Evolutionary conservation across 2,113 vertebrate genomes (phyloP), one percentile per base, ranked within the genome.

Genomic region (Tichodroma muraria): DNA sequence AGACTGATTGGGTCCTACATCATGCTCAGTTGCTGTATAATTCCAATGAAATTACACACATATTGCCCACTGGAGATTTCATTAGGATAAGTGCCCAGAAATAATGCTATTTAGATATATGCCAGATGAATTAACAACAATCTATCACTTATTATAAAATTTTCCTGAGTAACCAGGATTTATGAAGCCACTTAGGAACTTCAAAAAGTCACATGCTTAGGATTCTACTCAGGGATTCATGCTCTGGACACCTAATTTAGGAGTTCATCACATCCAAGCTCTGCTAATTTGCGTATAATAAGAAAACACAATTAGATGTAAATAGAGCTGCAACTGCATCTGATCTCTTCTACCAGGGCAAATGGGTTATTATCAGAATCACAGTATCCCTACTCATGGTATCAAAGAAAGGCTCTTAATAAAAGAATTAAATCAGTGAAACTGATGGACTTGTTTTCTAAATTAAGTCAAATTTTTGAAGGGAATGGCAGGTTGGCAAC

Each of bases 381-480:
- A 38, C 60, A 63, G 37, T 3, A 0, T 91, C 76, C 37, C 83
- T 89, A 65, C 49, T 59, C 40, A 42, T 95, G 94, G 94, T 81
- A 90, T 94, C 61, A 88, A 89, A 95, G 64, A 83, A 87, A 49
- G 81, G 78, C 88, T 83, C 96, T 97, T 96, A 97, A 97, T 95
- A 95, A 94, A 95, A 95, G 56, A 80, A 91, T 85, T 78, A 69
- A 82, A 79, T 92, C 73, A 72, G 53, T 19, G 47, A 90, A 90
- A 95, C 75, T 86, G 91, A 96, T 96, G 69, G 79, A 66, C 85
- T 84, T 92, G 70, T 95, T 97, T 93, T 87, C 88, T 91, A 92
- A 97, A 95, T 87, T 35, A 88, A 92, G 82, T 78, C 73, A 85
- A 15, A 54, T 79, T 92, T 88, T 78, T 86, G 52, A 92, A 79